Conservation (phyloP, 2,113 vertebrate species). For the Neodon shergylaensis region DNA sequence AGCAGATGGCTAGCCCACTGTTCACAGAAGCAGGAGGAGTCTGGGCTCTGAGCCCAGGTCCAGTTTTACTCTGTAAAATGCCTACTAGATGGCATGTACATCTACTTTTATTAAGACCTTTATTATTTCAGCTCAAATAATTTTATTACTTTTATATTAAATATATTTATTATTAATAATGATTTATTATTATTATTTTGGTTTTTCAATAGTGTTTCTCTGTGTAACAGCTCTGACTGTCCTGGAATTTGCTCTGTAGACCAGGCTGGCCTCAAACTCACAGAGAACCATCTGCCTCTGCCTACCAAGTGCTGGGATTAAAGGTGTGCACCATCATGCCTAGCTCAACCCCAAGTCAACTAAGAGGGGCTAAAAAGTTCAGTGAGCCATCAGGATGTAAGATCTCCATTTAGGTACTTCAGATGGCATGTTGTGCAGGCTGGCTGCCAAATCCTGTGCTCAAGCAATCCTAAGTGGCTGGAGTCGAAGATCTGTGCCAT, state of each 20-base stretch:
- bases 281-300: not conserved
- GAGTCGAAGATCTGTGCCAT: not conserved
- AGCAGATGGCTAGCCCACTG: fast-evolving
- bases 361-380: too few relatives aligned
- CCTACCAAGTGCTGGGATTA: not conserved
- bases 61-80: too few relatives aligned
- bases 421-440: not conserved
- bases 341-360: not conserved
- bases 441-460: not conserved
- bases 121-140: not conserved
- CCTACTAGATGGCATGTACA: not conserved
- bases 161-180: not conserved
- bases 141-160: not conserved
- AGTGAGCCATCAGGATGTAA: too few relatives aligned
- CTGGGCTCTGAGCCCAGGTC: not conserved
- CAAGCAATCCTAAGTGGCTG: not conserved
- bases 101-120: not conserved
- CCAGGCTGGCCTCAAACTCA: not conserved
- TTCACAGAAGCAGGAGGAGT: not conserved
- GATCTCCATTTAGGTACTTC: not conserved
- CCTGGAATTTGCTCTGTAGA: not conserved
- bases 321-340: not conserved
- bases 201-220: not conserved
- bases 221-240: not conserved
- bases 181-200: not conserved